Evolutionary conservation across 1,140 invertebrate genomes (phyloP).

Genomic region (Hormaphis cornu): DNA sequence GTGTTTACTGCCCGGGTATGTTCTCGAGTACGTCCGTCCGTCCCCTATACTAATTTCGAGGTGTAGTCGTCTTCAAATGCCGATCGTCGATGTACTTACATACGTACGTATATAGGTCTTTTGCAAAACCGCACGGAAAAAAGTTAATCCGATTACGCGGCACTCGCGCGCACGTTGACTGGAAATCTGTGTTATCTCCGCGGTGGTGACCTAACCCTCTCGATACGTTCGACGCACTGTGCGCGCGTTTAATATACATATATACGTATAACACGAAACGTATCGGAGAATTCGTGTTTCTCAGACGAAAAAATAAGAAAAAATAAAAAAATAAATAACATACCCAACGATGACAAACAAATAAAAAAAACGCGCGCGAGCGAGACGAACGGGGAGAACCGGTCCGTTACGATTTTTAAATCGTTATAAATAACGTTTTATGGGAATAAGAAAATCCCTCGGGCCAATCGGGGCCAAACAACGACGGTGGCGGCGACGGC

Average conservation of each 20-base stretch:
- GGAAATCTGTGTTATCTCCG: not conserved
- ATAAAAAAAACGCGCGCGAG: not conserved
- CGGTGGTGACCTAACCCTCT: no score
- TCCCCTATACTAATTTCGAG: no score
- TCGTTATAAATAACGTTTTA: constrained; percentile 32
- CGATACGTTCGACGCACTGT: no score
- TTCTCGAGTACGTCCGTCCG: no score
- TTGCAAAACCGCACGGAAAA: not conserved
- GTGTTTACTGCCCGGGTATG: no score
- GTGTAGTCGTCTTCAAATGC: no score
- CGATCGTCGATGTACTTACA: no score
- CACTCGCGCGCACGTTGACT: not conserved
- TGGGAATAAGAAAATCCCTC: constrained; percentile 30
- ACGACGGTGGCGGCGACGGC: not conserved
- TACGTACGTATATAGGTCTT: no score
- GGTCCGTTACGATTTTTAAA: constrained; percentile 31
- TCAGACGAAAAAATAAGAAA: not conserved
- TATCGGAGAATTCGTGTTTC: not conserved
- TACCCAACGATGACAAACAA: not conserved
- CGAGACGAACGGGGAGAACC: constrained; percentile 6
- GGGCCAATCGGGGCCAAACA: constrained; percentile 26
- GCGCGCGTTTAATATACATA: no score
- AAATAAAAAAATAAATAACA: not conserved
- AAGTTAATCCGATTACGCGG: constrained; percentile 12
- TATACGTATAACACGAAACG: not conserved